Percentiles rank a stretch among this genome's conserved stretches.
Conservation (phyloP, 2,888 invertebrate genomes). For the Torymus tubicola region DNA sequence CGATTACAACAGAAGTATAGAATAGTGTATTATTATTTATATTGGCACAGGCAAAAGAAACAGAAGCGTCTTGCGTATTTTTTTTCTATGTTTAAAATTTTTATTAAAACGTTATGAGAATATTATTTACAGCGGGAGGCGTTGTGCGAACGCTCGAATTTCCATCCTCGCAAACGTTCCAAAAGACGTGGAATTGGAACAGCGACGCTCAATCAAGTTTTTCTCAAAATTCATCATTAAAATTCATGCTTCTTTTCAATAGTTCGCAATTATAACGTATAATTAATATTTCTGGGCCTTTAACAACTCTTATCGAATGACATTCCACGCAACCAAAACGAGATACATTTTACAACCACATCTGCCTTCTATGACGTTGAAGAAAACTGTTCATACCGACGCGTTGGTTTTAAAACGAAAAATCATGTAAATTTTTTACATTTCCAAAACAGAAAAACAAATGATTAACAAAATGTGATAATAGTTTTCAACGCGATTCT, state of each 20-base stretch:
- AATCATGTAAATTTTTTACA: not conserved
- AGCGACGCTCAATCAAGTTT: slow-evolving; percentile 20
- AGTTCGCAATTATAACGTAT: slow-evolving; percentile 56
- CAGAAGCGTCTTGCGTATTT: slow-evolving; percentile 41
- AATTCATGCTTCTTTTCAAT: slow-evolving; percentile 7
- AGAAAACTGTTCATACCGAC: slow-evolving; percentile 22
- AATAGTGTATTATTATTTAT: slow-evolving; percentile 32
- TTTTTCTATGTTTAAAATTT: slow-evolving; percentile 60
- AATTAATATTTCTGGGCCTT: slow-evolving; percentile 61
- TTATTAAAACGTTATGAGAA: slow-evolving; percentile 73
- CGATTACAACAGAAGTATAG: slow-evolving; percentile 42
- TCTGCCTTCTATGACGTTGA: slow-evolving; percentile 7
- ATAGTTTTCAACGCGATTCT: slow-evolving; percentile 41
- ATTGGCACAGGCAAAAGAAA: slow-evolving; percentile 57
- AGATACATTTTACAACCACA: slow-evolving; percentile 24
- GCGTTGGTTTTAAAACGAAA: not conserved
- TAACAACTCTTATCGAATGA: slow-evolving; percentile 24
- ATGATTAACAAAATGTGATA: slow-evolving; percentile 15
- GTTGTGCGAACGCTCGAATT: slow-evolving; percentile 47
- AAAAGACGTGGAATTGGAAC: slow-evolving; percentile 5
- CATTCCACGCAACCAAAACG: slow-evolving; percentile 22
- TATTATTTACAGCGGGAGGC: slow-evolving; percentile 73
- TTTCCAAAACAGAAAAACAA: slow-evolving; percentile 3
- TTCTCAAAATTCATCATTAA: slow-evolving; percentile 8
- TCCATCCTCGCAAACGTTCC: slow-evolving; percentile 1